A percentile compares a stretch with the other conserved stretches of the same genome.
Evolutionary conservation across 1,140 invertebrate genomes (phyloP).

Genomic region (Zophobas morio): DNA sequence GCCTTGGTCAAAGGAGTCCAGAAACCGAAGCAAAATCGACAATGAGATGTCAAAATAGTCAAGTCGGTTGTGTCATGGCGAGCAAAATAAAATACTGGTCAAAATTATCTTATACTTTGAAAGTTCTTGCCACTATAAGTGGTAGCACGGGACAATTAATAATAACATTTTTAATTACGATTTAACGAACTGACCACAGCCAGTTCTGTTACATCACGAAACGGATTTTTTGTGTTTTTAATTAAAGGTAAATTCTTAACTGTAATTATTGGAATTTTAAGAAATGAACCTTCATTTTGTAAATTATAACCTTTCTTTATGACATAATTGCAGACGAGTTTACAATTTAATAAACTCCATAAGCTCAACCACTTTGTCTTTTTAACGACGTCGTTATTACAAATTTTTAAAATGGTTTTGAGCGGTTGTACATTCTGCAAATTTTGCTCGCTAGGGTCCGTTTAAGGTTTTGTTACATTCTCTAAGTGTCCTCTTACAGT

Average conservation of each 20-base stretch:
- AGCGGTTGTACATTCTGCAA: no score
- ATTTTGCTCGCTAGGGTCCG: no score
- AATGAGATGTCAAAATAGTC: not conserved
- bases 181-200: not conserved
- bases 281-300: constrained; percentile 19
- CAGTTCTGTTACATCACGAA: not conserved
- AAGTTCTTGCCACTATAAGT: not conserved
- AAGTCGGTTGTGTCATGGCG: no score
- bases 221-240: not conserved
- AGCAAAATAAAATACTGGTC: no score
- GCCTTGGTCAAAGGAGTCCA: not conserved
- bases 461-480: no score
- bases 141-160: not conserved
- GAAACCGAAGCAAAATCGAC: not conserved
- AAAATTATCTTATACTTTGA: not conserved
- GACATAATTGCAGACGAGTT: constrained; percentile 8
- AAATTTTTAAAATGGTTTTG: not conserved
- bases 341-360: constrained; percentile 20
- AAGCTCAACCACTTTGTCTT: constrained; percentile 3
- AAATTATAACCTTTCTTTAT: constrained; percentile 7
- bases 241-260: constrained; percentile 5
- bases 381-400: not conserved
- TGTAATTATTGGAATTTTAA: constrained; percentile 16
- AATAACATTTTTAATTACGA: not conserved
- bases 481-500: not conserved